These are phyloP conservation scores for Trachemys scripta DNA, from an alignment of 2,113 vertebrate species.

Conservation along the genomic window DNA sequence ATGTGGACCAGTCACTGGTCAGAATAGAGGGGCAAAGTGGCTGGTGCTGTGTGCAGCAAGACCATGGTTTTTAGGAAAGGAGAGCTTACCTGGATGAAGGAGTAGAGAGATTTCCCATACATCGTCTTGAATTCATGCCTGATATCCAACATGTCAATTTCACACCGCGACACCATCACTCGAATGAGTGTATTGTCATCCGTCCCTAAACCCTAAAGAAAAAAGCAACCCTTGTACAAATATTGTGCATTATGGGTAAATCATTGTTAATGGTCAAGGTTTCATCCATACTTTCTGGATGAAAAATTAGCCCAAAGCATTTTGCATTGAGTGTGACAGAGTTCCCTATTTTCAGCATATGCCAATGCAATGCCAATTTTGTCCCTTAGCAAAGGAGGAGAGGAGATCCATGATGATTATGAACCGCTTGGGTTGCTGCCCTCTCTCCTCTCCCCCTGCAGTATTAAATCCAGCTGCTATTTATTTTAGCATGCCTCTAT, in stretches of 20 bases:
- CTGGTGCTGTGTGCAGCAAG: not conserved
- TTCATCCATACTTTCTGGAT: not conserved
- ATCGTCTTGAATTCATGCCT: conserved; percentile 88
- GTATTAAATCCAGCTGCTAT: not conserved
- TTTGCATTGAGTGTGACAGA: not conserved
- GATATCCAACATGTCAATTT: conserved; percentile 95
- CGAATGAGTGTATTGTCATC: conserved; percentile 92
- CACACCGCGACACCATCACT: conserved; percentile 93
- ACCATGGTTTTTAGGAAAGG: fast-evolving
- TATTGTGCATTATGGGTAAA: not conserved
- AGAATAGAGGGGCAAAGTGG: not conserved
- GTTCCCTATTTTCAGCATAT: not conserved
- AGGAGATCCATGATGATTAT: not conserved
- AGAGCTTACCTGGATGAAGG: conserved; percentile 93
- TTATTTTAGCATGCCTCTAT: not conserved
- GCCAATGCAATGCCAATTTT: not conserved
- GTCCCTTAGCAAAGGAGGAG: not conserved
- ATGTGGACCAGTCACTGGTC: not conserved
- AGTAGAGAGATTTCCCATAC: conserved; percentile 93
- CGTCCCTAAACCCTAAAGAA: conserved; percentile 90
- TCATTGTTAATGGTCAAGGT: not conserved
- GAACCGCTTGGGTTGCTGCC: not conserved
- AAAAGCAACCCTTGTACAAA: not conserved
- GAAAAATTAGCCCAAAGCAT: not conserved
- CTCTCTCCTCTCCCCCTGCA: fast-evolving